Evolutionary conservation across 2,888 invertebrate genomes (phyloP).

Genomic region (Callinectes sapidus): DNA sequence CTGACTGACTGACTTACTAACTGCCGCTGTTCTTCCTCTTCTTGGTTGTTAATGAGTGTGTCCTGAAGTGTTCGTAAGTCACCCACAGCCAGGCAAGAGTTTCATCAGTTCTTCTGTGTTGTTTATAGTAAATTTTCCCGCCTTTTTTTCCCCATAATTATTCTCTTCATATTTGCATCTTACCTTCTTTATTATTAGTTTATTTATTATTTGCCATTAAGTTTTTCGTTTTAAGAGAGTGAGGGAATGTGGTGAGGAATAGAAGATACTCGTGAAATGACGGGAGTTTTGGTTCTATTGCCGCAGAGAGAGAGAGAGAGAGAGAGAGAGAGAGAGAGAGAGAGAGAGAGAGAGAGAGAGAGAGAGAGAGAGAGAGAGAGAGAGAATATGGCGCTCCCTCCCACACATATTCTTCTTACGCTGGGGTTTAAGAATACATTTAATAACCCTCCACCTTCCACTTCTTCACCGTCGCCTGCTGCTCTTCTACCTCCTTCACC

Average conservation of each 20-base stretch:
- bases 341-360: conserved; percentile 7
- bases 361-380: conserved; percentile 1
- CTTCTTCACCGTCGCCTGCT: background rate
- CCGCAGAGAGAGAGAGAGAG: background rate
- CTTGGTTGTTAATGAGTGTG: background rate
- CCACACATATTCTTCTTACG: background rate
- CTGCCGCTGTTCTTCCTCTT: no score
- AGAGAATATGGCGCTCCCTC: background rate
- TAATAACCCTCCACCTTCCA: background rate
- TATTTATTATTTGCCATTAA: no score
- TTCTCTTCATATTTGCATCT: no score
- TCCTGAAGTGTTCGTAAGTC: background rate
- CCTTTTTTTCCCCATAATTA: no score
- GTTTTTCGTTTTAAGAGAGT: no score
- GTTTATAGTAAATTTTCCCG: no score
- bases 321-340: background rate
- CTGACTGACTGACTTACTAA: no score
- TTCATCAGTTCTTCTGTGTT: no score
- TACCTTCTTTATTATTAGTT: no score
- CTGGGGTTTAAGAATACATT: background rate
- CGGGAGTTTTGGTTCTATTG: no score
- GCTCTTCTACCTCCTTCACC: background rate
- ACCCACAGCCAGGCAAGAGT: background rate
- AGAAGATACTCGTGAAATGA: no score
- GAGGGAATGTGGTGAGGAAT: background rate